Percentiles rank a stretch among this genome's conserved stretches.
These are phyloP conservation scores for Microplitis deprimator DNA, from an alignment of 2,888 invertebrate species.

Conservation along the genomic window DNA sequence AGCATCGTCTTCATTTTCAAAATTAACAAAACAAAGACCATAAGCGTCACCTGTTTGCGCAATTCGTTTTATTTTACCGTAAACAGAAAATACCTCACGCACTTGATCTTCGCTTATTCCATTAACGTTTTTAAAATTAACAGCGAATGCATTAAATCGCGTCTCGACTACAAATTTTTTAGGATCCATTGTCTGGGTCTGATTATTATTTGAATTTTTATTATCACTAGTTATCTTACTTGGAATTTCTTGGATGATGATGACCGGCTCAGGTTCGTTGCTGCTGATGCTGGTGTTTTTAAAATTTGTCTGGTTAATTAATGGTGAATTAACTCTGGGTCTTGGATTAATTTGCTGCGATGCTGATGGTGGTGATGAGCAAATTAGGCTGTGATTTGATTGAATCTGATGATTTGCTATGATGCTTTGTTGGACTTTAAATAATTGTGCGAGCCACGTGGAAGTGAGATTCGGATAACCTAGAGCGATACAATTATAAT, in stretches of 20 bases:
- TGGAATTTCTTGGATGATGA: neutral
- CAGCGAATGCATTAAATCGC: constrained; percentile 15
- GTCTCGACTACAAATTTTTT: neutral
- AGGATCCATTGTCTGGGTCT: neutral
- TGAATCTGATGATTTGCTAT: too few relatives aligned
- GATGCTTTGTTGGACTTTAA: too few relatives aligned
- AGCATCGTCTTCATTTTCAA: constrained; percentile 39
- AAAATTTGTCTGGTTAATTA: too few relatives aligned
- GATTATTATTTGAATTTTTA: neutral
- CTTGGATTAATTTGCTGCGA: too few relatives aligned
- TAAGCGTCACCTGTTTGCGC: constrained; percentile 46
- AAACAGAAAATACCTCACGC: constrained; percentile 52
- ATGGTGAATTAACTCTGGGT: too few relatives aligned
- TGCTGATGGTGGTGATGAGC: too few relatives aligned
- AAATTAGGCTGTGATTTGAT: too few relatives aligned
- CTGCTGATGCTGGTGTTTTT: too few relatives aligned
- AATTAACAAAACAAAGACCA: constrained; percentile 58
- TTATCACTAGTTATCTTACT: neutral
- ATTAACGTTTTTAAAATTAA: constrained; percentile 40
- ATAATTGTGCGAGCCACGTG: too few relatives aligned
- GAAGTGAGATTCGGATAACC: too few relatives aligned
- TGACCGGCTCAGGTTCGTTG: neutral
- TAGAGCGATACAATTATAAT: too few relatives aligned
- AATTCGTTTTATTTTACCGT: constrained; percentile 52
- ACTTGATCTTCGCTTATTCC: constrained; percentile 45